These are phyloP conservation scores for Callinectes sapidus DNA, from an alignment of 2,888 invertebrate species.

Conservation along the genomic window DNA sequence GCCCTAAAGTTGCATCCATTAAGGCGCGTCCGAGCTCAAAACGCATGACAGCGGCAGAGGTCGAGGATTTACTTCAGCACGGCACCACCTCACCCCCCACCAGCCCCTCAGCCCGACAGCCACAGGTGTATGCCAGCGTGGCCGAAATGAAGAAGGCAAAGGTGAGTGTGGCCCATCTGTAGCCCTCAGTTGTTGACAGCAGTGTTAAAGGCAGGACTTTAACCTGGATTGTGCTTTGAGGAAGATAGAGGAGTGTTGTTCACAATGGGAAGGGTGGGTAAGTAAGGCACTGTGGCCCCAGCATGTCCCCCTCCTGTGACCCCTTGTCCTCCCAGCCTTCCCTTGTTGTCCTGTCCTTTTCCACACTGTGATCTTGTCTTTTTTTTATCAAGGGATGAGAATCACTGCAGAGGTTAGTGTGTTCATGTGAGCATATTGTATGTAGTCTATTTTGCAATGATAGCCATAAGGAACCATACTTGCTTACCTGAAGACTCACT, in stretches of 20 bases:
- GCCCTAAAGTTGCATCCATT: constrained; percentile 91
- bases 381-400: background rate
- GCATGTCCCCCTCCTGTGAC: background rate
- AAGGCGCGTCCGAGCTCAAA: constrained; percentile 87
- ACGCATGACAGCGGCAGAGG: constrained; percentile 92
- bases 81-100: constrained; percentile 76
- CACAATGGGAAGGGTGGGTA: background rate
- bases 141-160: constrained; percentile 95
- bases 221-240: no score
- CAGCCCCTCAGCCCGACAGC: constrained; percentile 75
- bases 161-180: constrained; percentile 78
- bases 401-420: background rate
- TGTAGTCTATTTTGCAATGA: background rate
- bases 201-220: background rate
- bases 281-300: background rate
- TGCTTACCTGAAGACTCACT: background rate
- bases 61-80: constrained; percentile 90
- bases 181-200: background rate
- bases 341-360: background rate
- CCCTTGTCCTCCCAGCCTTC: background rate
- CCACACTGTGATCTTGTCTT: background rate
- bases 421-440: background rate
- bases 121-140: constrained; percentile 91
- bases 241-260: background rate
- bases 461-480: background rate